A percentile compares a stretch with the other conserved stretches of the same genome.
These are phyloP conservation scores for Drosophila saltans DNA, from an alignment of 1,140 invertebrate species.

Conservation along the genomic window DNA sequence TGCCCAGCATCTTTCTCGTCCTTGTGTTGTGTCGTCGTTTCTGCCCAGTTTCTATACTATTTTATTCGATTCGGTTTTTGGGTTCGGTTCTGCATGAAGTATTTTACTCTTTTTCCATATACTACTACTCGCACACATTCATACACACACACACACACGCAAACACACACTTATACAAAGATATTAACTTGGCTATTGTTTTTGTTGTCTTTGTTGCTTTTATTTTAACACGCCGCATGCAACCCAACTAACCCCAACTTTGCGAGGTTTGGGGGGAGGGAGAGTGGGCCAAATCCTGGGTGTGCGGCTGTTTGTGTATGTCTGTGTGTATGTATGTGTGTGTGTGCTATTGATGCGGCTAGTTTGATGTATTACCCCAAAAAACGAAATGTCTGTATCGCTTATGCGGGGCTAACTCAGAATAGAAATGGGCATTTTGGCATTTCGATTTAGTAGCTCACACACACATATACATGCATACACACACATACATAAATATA, in stretches of 20 bases:
- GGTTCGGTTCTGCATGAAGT: constrained; percentile 77
- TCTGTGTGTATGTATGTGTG: constrained; percentile 60
- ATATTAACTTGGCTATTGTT: constrained; percentile 78
- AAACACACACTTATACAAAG: constrained; percentile 40
- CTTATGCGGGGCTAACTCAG: constrained; percentile 77
- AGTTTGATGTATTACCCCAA: constrained; percentile 82
- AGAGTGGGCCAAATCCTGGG: not conserved
- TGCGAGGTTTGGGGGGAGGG: not conserved
- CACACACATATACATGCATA: constrained; percentile 46
- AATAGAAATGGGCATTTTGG: constrained; percentile 83
- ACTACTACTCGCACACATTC: constrained; percentile 38
- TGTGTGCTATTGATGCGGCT: constrained; percentile 79
- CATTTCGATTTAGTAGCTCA: constrained; percentile 78
- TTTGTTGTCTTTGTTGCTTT: constrained; percentile 67
- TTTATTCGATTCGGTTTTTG: constrained; percentile 67
- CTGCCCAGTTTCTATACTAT: constrained; percentile 38
- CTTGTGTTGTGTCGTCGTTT: constrained; percentile 2
- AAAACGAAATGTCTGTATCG: constrained; percentile 82
- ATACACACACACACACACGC: constrained; percentile 36
- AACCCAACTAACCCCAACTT: constrained; percentile 52
- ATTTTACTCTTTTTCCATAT: constrained; percentile 76
- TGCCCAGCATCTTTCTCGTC: constrained; percentile 17
- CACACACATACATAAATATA: not conserved
- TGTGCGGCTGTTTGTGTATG: constrained; percentile 17
- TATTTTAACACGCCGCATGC: constrained; percentile 69